Evolutionary conservation across 2,888 invertebrate species (phyloP).

Genomic region (Ariolimax columbianus): DNA sequence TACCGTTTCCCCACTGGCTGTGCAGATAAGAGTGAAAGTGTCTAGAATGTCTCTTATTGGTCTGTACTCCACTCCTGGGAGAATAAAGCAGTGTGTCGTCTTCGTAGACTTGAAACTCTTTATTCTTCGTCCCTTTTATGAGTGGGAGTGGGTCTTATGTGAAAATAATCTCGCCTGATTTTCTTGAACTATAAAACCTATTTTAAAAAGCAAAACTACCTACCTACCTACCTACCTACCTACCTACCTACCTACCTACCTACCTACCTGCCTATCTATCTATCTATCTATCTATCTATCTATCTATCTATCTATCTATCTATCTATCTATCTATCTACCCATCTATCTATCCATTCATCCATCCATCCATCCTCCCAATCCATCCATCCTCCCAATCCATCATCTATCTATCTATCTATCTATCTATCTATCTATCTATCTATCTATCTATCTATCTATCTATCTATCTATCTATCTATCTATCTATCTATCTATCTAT

Average conservation of each 20-base stretch:
- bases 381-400: background rate
- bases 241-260: background rate
- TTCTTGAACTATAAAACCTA: no score
- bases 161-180: no score
- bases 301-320: conserved; percentile 39
- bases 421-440: conserved; percentile 33
- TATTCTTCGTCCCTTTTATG: no score
- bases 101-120: no score
- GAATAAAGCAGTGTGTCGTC: no score
- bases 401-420: conserved; percentile 32
- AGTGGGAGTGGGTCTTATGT: no score
- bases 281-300: conserved; percentile 20
- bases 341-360: conserved; percentile 22
- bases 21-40: no score
- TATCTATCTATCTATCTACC: conserved; percentile 40
- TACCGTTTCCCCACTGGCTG: no score
- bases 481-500: conserved; percentile 1
- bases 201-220: no score
- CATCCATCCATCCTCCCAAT: background rate
- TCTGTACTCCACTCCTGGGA: no score
- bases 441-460: conserved; percentile 36
- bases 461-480: conserved; percentile 30
- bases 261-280: background rate
- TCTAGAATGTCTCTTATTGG: no score
- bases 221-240: background rate